phyloP scores from a whole-genome alignment of 2,888 invertebrate genomes.

The Drosophila ustulata region DNA sequence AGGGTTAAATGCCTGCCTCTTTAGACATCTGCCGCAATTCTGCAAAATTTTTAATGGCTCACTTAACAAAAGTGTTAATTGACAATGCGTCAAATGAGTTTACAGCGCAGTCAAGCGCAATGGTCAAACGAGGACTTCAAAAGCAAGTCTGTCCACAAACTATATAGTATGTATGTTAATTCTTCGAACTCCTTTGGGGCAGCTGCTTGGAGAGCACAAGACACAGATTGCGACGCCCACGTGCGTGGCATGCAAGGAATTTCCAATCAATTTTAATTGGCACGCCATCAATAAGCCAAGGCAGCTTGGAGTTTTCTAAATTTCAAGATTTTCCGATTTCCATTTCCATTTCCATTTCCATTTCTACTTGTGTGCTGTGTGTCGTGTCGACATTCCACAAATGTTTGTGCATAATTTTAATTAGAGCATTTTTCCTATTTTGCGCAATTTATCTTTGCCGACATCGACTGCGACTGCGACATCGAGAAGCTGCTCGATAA shows the following conservation, averaged over 20 bases:
- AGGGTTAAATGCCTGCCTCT: conserved; percentile 79
- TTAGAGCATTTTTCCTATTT: conserved; percentile 80
- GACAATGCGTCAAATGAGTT: conserved; percentile 52
- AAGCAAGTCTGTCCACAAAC: background rate
- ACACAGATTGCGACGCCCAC: conserved; percentile 54
- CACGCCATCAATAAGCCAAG: conserved; percentile 82
- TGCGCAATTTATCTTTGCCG: conserved; percentile 79
- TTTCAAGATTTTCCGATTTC: conserved; percentile 24
- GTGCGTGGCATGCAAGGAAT: conserved; percentile 82
- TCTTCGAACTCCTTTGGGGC: conserved; percentile 35
- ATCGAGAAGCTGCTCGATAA: conserved; percentile 26
- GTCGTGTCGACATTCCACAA: conserved; percentile 69
- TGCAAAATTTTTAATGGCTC: conserved; percentile 44
- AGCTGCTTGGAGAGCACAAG: conserved; percentile 30
- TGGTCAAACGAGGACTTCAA: conserved; percentile 43
- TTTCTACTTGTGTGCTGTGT: conserved; percentile 16
- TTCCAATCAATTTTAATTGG: conserved; percentile 85
- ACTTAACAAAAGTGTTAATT: conserved; percentile 75
- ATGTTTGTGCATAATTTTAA: conserved; percentile 83
- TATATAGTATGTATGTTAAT: conserved; percentile 49
- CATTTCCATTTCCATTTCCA: conserved; percentile 10
- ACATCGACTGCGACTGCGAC: background rate
- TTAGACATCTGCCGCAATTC: conserved; percentile 82
- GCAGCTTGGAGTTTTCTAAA: conserved; percentile 17
- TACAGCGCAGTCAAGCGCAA: conserved; percentile 55